Percentiles rank a stretch among this genome's conserved stretches.
Evolutionary conservation across 2,888 invertebrate species (phyloP).

Genomic region (Amblyjoppa fuscipennis): DNA sequence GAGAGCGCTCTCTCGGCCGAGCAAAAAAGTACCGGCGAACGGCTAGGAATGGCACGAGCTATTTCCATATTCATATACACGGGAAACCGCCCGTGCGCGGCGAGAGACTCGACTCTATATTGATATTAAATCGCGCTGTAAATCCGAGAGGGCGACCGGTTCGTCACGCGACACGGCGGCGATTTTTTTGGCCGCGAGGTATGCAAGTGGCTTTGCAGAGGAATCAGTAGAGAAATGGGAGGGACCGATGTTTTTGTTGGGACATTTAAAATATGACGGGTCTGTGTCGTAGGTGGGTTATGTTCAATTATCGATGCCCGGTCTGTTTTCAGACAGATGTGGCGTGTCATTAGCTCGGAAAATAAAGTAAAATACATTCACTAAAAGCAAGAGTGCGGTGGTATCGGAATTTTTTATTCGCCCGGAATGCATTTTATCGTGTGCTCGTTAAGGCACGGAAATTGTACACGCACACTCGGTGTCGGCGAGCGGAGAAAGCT

Average conservation of each 20-base stretch:
- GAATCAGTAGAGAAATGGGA: too few relatives aligned
- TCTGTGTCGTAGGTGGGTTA: too few relatives aligned
- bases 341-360: too few relatives aligned
- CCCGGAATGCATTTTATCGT: slow-evolving; percentile 37
- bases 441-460: slow-evolving; percentile 43
- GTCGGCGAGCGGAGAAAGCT: slow-evolving; percentile 49
- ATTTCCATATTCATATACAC: slow-evolving; percentile 72
- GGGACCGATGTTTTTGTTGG: too few relatives aligned
- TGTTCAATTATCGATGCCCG: too few relatives aligned
- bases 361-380: too few relatives aligned
- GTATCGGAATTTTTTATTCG: slow-evolving; percentile 18
- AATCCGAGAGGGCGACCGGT: slow-evolving; percentile 48
- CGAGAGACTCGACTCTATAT: slow-evolving; percentile 56
- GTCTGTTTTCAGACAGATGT: too few relatives aligned
- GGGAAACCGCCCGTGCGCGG: neutral
- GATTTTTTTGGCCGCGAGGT: too few relatives aligned
- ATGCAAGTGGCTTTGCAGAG: too few relatives aligned
- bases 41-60: slow-evolving; percentile 19
- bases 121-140: slow-evolving; percentile 65
- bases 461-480: slow-evolving; percentile 40
- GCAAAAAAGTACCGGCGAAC: slow-evolving; percentile 5
- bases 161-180: neutral
- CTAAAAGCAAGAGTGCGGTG: too few relatives aligned
- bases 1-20: slow-evolving; percentile 4
- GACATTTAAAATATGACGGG: too few relatives aligned